These are phyloP conservation scores for Hydractinia echinata DNA, from an alignment of 30 jellyfish, hydroid and myxozoan genomes.

Conservation along the genomic window DNA sequence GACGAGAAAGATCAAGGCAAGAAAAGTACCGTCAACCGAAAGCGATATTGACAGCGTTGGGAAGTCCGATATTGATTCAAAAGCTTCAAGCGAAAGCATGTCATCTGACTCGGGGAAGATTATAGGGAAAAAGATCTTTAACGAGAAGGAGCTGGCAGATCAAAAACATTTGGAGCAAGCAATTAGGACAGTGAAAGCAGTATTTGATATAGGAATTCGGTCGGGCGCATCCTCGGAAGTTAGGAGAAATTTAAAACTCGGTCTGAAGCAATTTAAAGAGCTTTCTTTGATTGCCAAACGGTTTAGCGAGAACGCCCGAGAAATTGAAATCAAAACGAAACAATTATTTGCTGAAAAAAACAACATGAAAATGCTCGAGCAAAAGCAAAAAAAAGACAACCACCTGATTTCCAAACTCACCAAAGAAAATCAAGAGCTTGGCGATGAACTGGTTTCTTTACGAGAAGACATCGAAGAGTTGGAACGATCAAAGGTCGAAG, in stretches of 20 bases:
- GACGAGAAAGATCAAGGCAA: background rate
- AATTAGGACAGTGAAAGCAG: background rate
- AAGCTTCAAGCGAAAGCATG: background rate
- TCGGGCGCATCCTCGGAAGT: background rate
- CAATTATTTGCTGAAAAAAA: background rate
- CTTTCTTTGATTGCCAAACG: background rate
- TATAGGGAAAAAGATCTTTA: background rate
- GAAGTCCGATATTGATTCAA: background rate
- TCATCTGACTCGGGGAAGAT: background rate
- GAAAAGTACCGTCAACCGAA: background rate
- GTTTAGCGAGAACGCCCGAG: background rate
- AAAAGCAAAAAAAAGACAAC: background rate
- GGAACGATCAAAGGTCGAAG: background rate
- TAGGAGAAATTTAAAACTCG: background rate
- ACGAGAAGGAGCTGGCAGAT: constrained; percentile 14
- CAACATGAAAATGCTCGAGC: constrained; percentile 4
- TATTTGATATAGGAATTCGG: background rate
- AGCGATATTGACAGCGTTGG: background rate
- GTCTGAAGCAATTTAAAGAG: background rate
- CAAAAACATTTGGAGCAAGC: background rate
- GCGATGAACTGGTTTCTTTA: background rate
- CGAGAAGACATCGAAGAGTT: background rate
- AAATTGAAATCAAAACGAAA: background rate
- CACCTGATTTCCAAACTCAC: background rate
- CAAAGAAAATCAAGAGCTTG: background rate